Evolutionary conservation across 2,113 vertebrate species (phyloP).

Genomic region (Tragelaphus buxtoni): DNA sequence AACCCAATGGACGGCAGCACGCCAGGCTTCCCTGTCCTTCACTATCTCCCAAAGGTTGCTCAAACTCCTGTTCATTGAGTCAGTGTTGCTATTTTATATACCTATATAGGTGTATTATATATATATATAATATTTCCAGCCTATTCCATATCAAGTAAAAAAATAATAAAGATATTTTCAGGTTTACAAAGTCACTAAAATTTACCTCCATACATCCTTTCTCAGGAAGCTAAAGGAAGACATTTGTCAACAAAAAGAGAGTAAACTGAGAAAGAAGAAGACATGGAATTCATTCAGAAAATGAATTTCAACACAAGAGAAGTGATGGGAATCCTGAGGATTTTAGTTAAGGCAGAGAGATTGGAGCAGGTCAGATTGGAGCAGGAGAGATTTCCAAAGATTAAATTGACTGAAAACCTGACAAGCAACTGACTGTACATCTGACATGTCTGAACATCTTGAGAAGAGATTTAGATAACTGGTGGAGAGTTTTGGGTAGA

Average conservation of each 20-base stretch:
- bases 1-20: not conserved
- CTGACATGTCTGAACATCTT: not conserved
- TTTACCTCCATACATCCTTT: not conserved
- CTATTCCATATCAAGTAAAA: not conserved
- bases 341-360: not conserved
- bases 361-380: not conserved
- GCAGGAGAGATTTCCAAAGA: not conserved
- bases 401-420: not conserved
- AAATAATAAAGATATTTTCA: conserved; percentile 12
- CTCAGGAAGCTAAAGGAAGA: not conserved
- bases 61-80: not conserved
- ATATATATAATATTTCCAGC: not conserved
- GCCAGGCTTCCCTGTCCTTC: not conserved
- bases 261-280: not conserved
- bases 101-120: not conserved
- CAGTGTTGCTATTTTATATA: not conserved
- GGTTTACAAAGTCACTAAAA: conserved; percentile 1
- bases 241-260: not conserved
- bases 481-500: not conserved
- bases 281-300: not conserved
- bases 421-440: not conserved
- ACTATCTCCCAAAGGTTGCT: not conserved
- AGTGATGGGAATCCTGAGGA: not conserved
- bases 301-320: not conserved
- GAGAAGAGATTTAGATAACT: conserved; percentile 5